Percentiles rank a stretch among this genome's conserved stretches.
Evolutionary conservation across 1,140 invertebrate genomes (phyloP).

Genomic region (Octopus bimaculoides): DNA sequence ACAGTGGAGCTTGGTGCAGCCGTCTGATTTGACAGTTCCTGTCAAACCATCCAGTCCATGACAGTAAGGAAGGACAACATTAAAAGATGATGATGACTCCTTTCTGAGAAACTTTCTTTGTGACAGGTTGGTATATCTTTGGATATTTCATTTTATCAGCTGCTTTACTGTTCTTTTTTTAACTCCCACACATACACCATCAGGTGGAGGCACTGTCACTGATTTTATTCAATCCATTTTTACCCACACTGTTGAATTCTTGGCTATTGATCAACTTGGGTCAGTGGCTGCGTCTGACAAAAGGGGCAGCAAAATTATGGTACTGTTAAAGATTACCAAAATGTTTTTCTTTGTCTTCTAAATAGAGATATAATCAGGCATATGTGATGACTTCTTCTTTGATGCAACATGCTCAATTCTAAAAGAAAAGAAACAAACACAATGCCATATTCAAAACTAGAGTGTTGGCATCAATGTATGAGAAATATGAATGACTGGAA

Average conservation of each 20-base stretch:
- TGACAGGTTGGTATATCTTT: neutral
- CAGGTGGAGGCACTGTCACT: neutral
- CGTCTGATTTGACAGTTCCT: too few species aligned
- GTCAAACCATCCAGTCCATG: too few species aligned
- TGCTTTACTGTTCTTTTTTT: neutral
- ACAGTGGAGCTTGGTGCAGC: too few species aligned
- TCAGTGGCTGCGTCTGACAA: neutral
- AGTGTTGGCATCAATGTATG: neutral
- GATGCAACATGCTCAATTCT: neutral
- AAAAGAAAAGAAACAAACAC: neutral
- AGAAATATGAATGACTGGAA: neutral
- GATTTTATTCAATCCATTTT: slow-evolving; percentile 4
- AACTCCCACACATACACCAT: neutral
- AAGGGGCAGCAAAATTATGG: neutral
- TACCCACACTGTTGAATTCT: slow-evolving; percentile 4
- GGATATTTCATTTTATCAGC: slow-evolving; percentile 5
- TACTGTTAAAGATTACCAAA: neutral
- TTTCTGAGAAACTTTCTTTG: neutral
- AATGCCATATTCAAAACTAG: neutral
- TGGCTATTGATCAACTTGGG: neutral
- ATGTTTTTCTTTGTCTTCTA: neutral
- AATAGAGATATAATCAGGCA: neutral
- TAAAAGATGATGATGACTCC: too few species aligned
- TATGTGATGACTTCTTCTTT: neutral
- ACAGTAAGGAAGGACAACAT: too few species aligned